Base-by-base conservation (phyloP, 2,888 invertebrate genomes). In the Xestobium rufovillosum region DNA sequence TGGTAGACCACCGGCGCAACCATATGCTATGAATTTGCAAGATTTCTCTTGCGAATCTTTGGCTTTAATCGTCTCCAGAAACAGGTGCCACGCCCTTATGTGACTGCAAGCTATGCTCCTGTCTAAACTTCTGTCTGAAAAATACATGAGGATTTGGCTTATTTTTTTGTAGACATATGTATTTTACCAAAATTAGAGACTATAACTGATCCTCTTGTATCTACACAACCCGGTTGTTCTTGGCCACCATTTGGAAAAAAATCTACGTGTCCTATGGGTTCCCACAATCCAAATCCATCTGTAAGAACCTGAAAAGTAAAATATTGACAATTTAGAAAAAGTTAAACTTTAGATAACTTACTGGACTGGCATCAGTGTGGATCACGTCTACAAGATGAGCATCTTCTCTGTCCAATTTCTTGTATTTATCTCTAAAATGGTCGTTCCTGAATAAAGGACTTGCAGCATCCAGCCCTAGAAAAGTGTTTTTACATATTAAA, bases 391-490 rank as follows among this genome's bases (percentile, higher is more conserved):
- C 80, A 42, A 78, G 73, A 14, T 64, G 60, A 0, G 80, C 81
- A 52, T 81, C 80, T 3, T 67, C 67, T 15, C 68, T 67, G 50
- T 78, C 78, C 30, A 81, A 59, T 43, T 75, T 75, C 37, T 70
- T 68, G 9, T 70, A 61, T 37, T 69, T 69, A 31, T 75, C 72
- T 14, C 69, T 54, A 45, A 76, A 55, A 51, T 75, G 57, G 50
- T 73, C 55, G 49, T 65, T 65, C 47, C 78, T 69, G 53, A 80
- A 88, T 0, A 89, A 71, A 0, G 90, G 90, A 55, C 83, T 79
- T 0, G 90, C 88, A 0, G 89, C 87, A 57, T 90, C 89, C 36
- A 90, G 60, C 23, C 87, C 89, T 77, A 62, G n/a, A 54, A 56
- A 42, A 14, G 27, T 41, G 27, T 19, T 19, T 6, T 19, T 19